Percentiles rank a stretch among this genome's conserved stretches.
These are phyloP conservation scores for Catotricha subobsoleta DNA, from an alignment of 2,888 invertebrate genomes.

Conservation along the genomic window DNA sequence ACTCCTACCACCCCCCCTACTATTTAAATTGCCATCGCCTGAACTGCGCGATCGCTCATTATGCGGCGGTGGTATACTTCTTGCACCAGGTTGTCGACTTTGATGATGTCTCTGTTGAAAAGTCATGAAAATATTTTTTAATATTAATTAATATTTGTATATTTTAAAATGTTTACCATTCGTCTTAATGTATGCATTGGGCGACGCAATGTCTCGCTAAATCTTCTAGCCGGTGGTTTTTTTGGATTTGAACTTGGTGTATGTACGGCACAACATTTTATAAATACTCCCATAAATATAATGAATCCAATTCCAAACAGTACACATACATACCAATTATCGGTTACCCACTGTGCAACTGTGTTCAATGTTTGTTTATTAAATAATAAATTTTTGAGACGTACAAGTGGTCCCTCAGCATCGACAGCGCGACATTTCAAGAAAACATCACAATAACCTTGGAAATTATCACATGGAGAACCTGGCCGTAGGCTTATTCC, in stretches of 20 bases:
- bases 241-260: constrained; percentile 98
- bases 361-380: constrained; percentile 75
- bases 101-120: constrained; percentile 27
- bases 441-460: constrained; percentile 99
- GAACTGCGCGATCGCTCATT: constrained; percentile 25
- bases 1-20: constrained; percentile 19
- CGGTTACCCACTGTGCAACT: constrained; percentile 88
- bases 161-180: constrained; percentile 40
- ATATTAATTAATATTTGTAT: background rate
- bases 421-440: constrained; percentile 96
- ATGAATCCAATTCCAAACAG: constrained; percentile 81
- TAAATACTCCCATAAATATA: constrained; percentile 93
- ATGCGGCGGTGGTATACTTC: constrained; percentile 34
- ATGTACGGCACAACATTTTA: constrained; percentile 98
- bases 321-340: constrained; percentile 90
- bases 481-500: constrained; percentile 84
- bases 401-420: constrained; percentile 92
- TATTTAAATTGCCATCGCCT: constrained; percentile 11
- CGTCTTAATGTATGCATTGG: constrained; percentile 81
- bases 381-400: constrained; percentile 87
- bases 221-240: constrained; percentile 80
- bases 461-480: constrained; percentile 97
- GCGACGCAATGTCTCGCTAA: constrained; percentile 77
- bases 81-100: constrained; percentile 25
- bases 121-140: constrained; percentile 2